A percentile compares a stretch with the other conserved stretches of the same genome.
Conservation (phyloP, 1,140 invertebrate species). For the Triops longicaudatus region DNA sequence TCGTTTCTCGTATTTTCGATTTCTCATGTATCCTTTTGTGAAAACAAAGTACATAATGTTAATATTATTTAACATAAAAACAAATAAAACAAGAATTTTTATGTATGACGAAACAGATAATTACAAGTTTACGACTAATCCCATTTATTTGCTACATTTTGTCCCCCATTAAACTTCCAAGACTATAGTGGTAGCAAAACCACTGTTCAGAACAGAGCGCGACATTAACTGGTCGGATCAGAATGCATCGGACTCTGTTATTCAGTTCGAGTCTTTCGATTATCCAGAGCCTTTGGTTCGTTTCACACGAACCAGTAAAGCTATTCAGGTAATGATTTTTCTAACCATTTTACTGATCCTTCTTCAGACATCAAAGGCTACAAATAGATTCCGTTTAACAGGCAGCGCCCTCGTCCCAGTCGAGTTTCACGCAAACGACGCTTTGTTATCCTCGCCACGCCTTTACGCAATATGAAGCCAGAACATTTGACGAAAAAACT, state of each 20-base stretch:
- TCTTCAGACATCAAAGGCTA: background rate
- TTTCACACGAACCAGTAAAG: background rate
- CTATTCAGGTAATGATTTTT: background rate
- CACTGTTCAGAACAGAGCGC: background rate
- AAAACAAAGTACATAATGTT: too few relatives aligned
- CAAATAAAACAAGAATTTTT: too few relatives aligned
- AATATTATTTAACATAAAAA: too few relatives aligned
- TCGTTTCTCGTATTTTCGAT: too few relatives aligned
- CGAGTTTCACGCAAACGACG: background rate
- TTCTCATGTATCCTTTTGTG: too few relatives aligned
- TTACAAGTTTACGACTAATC: too few relatives aligned
- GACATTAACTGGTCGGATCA: background rate
- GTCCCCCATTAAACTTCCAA: background rate
- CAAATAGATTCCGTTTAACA: background rate
- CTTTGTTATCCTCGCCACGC: background rate
- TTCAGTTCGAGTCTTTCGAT: background rate
- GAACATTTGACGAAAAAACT: background rate
- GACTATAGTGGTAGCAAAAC: background rate
- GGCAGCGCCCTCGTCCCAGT: background rate
- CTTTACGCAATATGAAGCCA: conserved; percentile 18
- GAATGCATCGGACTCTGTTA: background rate
- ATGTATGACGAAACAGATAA: too few relatives aligned
- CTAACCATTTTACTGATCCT: background rate
- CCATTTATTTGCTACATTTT: too few relatives aligned
- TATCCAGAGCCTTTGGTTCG: background rate